Conservation (phyloP, 2,888 invertebrate genomes). For the Drosophila flavopinicola region DNA sequence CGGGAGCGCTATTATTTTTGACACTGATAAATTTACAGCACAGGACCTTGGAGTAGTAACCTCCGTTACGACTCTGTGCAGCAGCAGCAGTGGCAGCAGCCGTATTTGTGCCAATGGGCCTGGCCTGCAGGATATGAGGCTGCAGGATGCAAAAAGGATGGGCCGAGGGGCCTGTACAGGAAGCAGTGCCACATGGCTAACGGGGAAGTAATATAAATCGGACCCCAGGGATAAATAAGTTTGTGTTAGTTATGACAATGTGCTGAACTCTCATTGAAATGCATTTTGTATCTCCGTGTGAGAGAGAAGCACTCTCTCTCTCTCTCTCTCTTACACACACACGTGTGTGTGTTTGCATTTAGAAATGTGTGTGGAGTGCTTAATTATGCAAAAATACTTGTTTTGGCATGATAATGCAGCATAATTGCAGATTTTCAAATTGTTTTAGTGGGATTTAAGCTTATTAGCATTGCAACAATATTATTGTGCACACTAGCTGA, state of each 20-base stretch:
- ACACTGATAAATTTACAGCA: slow-evolving; percentile 77
- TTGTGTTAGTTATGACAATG: slow-evolving; percentile 79
- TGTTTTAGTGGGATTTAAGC: slow-evolving; percentile 2
- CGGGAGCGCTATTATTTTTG: slow-evolving; percentile 77
- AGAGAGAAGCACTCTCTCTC: slow-evolving; percentile 5
- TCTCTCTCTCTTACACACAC: neutral
- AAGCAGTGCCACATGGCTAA: slow-evolving; percentile 49
- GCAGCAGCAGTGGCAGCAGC: no score
- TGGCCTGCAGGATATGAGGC: neutral
- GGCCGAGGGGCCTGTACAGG: neutral
- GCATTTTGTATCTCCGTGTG: slow-evolving; percentile 36
- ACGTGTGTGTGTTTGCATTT: slow-evolving; percentile 11
- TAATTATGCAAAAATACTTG: slow-evolving; percentile 65
- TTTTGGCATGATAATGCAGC: slow-evolving; percentile 38
- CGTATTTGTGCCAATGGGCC: slow-evolving; percentile 29
- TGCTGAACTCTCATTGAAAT: slow-evolving; percentile 41
- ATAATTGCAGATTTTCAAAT: slow-evolving; percentile 18
- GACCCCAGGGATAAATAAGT: slow-evolving; percentile 77
- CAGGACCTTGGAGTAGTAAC: slow-evolving; percentile 73
- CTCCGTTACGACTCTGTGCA: slow-evolving; percentile 42
- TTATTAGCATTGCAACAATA: neutral
- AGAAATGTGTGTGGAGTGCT: slow-evolving; percentile 6
- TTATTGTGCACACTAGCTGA: neutral
- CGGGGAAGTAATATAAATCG: slow-evolving; percentile 80
- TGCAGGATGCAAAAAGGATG: neutral